Evolutionary conservation across 1,140 invertebrate genomes (phyloP).

Genomic region (Drosophila pachea): DNA sequence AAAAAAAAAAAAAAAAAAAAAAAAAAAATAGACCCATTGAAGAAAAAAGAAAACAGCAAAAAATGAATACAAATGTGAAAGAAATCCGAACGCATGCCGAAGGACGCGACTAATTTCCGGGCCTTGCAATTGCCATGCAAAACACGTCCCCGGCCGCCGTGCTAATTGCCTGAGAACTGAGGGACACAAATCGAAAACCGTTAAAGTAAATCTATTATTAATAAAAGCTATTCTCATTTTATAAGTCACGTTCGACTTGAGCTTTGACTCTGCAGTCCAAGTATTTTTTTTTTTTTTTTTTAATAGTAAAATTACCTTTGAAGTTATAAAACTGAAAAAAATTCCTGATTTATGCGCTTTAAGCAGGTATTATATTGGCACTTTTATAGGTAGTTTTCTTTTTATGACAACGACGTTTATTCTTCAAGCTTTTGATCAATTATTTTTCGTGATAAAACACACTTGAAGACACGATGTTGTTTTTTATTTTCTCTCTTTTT

Average conservation of each 20-base stretch:
- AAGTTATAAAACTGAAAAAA: conserved; percentile 38
- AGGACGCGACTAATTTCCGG: conserved; percentile 34
- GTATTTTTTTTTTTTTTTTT: conserved; percentile 11
- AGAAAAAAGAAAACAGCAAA: neutral
- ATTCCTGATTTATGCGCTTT: conserved; percentile 27
- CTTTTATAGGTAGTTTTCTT: conserved; percentile 32
- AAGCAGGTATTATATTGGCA: conserved; percentile 17
- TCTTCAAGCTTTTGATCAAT: conserved; percentile 1
- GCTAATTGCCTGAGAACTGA: conserved; percentile 38
- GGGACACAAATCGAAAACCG: conserved; percentile 15
- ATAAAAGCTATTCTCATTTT: neutral
- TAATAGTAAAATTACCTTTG: conserved; percentile 51
- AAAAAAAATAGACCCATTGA: neutral
- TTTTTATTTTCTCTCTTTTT: neutral
- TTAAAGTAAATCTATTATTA: conserved; percentile 1
- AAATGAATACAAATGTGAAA: too few species aligned
- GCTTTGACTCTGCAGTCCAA: conserved; percentile 15
- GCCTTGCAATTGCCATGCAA: conserved; percentile 28
- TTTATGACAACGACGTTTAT: neutral
- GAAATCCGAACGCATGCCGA: conserved; percentile 23
- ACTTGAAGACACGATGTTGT: conserved; percentile 22
- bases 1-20: neutral
- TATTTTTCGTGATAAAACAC: conserved; percentile 4
- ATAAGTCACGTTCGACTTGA: conserved; percentile 13
- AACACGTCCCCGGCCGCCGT: conserved; percentile 47